These are phyloP conservation scores for Drosophila pallidifrons DNA, from an alignment of 1,140 invertebrate species.

Conservation along the genomic window DNA sequence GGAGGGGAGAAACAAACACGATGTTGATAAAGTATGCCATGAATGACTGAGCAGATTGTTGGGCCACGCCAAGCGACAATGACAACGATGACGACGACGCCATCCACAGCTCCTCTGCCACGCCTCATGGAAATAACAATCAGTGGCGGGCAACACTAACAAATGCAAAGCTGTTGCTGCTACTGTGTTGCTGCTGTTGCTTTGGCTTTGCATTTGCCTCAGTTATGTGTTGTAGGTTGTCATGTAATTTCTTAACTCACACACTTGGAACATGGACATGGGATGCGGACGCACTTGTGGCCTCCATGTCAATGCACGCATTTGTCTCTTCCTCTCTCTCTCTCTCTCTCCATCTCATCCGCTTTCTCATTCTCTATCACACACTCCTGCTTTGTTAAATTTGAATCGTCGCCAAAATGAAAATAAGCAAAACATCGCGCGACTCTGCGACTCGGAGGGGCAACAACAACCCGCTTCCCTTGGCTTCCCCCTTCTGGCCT, in stretches of 20 bases:
- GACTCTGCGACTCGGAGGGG: conserved; percentile 25
- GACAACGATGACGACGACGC: conserved; percentile 32
- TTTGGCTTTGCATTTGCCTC: conserved; percentile 9
- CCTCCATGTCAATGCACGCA: conserved; percentile 75
- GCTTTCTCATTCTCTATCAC: not conserved
- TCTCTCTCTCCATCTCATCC: not conserved
- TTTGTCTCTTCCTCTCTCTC: conserved; percentile 62
- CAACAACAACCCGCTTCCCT: not conserved
- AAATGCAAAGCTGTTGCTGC: conserved; percentile 35
- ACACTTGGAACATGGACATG: conserved; percentile 17
- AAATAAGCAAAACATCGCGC: conserved; percentile 35
- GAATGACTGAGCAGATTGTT: conserved; percentile 77
- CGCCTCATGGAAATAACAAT: conserved; percentile 64
- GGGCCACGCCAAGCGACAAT: conserved; percentile 48
- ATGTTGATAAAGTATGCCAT: conserved; percentile 78
- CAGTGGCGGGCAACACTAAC: conserved; percentile 33
- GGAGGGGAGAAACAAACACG: not conserved
- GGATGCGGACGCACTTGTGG: conserved; percentile 58
- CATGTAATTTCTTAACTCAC: conserved; percentile 56
- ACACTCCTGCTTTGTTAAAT: conserved; percentile 41
- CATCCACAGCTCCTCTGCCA: conserved; percentile 39
- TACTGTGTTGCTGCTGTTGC: conserved; percentile 14
- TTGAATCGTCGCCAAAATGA: conserved; percentile 75
- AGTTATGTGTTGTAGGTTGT: conserved; percentile 31
- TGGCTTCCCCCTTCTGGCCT: not conserved